Conservation (phyloP, 2,113 vertebrate species). For the Peromyscus maniculatus region DNA sequence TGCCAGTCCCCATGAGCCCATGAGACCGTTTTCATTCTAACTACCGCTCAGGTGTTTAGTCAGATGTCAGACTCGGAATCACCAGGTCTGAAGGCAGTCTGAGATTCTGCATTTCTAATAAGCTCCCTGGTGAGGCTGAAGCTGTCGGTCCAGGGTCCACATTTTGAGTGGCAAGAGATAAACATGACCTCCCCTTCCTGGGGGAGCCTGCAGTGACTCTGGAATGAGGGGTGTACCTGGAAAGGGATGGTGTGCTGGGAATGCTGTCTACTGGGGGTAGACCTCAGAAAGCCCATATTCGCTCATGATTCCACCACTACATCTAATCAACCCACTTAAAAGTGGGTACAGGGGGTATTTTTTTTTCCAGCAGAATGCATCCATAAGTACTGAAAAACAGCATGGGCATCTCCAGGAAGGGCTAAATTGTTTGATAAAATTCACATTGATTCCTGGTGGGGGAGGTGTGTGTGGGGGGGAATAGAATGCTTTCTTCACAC, state of each 20-base stretch:
- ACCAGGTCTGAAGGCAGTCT: not conserved
- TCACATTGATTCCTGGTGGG: not conserved
- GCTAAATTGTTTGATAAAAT: not conserved
- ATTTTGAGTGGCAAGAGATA: not conserved
- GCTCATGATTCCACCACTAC: not conserved
- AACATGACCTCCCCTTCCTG: not conserved
- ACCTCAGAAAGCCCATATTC: not conserved
- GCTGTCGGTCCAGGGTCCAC: not conserved
- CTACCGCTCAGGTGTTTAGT: not conserved
- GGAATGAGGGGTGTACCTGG: not conserved
- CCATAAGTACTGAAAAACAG: constrained; percentile 4
- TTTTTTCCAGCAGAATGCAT: not conserved
- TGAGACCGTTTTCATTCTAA: not conserved
- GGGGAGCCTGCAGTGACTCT: not conserved
- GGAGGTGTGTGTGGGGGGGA: not conserved
- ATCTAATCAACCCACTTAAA: not conserved
- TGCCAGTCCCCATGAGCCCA: not conserved
- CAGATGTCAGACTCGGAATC: not conserved
- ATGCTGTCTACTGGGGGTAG: not conserved
- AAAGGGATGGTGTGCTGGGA: not conserved
- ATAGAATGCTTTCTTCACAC: not conserved
- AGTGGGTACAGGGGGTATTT: not conserved
- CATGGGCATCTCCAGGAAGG: not conserved
- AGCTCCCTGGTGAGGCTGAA: not conserved
- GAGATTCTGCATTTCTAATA: constrained; percentile 20